Evolutionary conservation across 2,888 invertebrate genomes (phyloP).

Genomic region (Microchrysa polita): DNA sequence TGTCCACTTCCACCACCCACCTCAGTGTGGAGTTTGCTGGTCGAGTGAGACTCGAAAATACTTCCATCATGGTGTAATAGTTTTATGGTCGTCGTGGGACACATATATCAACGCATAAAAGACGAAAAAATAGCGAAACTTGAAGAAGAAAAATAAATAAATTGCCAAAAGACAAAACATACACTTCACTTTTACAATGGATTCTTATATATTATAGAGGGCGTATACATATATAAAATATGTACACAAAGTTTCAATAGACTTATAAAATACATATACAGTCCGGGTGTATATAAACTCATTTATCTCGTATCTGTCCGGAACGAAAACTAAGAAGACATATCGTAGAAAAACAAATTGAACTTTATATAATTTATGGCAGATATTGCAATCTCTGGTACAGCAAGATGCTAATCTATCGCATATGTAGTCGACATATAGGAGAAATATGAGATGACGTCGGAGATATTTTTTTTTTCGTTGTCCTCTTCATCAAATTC

Average conservation of each 20-base stretch:
- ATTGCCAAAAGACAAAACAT: slow-evolving; percentile 24
- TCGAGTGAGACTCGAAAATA: no score
- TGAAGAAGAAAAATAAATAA: slow-evolving; percentile 42
- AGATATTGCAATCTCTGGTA: slow-evolving; percentile 8
- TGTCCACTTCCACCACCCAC: neutral
- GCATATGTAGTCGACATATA: neutral
- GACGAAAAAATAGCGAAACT: slow-evolving; percentile 23
- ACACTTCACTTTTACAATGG: no score
- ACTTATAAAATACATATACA: neutral
- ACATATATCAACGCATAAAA: slow-evolving; percentile 38
- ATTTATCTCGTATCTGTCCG: slow-evolving; percentile 15
- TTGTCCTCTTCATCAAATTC: no score
- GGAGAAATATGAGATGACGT: no score
- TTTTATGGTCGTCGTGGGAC: slow-evolving; percentile 48
- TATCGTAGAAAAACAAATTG: slow-evolving; percentile 38
- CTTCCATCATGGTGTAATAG: slow-evolving; percentile 40
- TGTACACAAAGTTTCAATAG: neutral
- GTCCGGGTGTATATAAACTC: neutral
- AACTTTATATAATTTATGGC: slow-evolving; percentile 32
- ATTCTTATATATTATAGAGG: no score
- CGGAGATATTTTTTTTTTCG: no score
- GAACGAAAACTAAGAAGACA: slow-evolving; percentile 26
- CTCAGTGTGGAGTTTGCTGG: slow-evolving; percentile 36
- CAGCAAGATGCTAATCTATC: slow-evolving; percentile 37
- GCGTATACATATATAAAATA: no score